Percentiles rank a stretch among this genome's conserved stretches.
phyloP scores from a whole-genome alignment of 2,888 invertebrate species.

The Brassicogethes aeneus region DNA sequence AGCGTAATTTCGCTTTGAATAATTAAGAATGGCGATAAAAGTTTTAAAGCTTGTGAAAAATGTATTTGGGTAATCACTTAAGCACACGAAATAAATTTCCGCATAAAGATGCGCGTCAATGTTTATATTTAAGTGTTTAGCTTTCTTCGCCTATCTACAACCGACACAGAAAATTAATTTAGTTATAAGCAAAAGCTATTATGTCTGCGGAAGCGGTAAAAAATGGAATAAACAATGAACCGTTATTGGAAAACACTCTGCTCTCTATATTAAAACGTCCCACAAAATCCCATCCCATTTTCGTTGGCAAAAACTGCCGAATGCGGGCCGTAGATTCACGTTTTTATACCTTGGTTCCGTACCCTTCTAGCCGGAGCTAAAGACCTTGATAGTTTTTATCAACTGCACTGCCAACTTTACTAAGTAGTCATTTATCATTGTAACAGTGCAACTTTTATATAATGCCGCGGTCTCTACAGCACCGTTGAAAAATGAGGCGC shows the following conservation, averaged over 20 bases:
- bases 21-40: no score
- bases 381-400: constrained; percentile 29
- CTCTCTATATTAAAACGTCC: background rate
- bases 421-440: constrained; percentile 34
- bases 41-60: no score
- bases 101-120: no score
- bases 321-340: constrained; percentile 19
- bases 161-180: background rate
- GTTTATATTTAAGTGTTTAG: no score
- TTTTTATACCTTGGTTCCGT: constrained; percentile 24
- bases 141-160: no score
- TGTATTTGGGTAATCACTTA: no score
- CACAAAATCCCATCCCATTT: constrained; percentile 18
- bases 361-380: constrained; percentile 22
- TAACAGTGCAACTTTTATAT: constrained; percentile 26
- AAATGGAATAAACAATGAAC: background rate
- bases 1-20: no score
- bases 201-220: background rate
- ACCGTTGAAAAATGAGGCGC: no score
- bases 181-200: background rate
- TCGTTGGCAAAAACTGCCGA: constrained; percentile 24
- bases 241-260: background rate
- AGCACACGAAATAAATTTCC: no score
- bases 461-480: no score
- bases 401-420: constrained; percentile 23